Conservation (phyloP, 2,113 vertebrate genomes). For the Castor canadensis region DNA sequence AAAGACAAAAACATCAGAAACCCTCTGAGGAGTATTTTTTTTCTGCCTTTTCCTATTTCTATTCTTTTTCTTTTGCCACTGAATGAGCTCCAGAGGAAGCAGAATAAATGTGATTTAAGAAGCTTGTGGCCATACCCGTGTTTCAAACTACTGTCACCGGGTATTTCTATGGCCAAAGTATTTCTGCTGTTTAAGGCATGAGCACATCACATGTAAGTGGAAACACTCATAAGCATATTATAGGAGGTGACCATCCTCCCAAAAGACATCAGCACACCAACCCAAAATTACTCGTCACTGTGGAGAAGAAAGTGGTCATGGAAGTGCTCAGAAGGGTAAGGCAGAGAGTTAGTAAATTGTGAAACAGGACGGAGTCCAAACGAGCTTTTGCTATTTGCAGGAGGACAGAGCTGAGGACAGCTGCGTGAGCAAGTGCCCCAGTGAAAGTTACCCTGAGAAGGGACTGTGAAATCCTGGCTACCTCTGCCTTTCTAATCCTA, state of each 20-base stretch:
- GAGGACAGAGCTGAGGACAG: not conserved
- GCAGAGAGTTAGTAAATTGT: not conserved
- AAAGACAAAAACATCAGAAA: not conserved
- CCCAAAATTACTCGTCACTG: not conserved
- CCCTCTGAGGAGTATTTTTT: not conserved
- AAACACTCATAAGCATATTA: not conserved
- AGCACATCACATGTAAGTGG: no score
- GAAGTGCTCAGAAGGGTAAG: fast-evolving
- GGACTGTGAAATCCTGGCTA: fast-evolving
- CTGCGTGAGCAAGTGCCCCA: fast-evolving
- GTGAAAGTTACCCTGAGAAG: fast-evolving
- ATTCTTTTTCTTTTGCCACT: not conserved
- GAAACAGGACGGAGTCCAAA: no score
- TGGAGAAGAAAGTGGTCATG: not conserved
- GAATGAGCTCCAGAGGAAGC: not conserved
- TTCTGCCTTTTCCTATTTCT: not conserved
- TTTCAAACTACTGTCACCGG: not conserved
- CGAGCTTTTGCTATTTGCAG: no score
- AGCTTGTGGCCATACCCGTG: fast-evolving
- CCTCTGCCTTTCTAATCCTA: not conserved
- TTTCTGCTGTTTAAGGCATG: fast-evolving
- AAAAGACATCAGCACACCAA: not conserved
- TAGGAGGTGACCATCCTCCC: not conserved
- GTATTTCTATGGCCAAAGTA: not conserved
- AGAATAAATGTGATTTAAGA: not conserved